Evolutionary conservation across 2,888 invertebrate species (phyloP), one percentile per base, ranked within the genome.

Genomic region (Cheilosia impressa): DNA sequence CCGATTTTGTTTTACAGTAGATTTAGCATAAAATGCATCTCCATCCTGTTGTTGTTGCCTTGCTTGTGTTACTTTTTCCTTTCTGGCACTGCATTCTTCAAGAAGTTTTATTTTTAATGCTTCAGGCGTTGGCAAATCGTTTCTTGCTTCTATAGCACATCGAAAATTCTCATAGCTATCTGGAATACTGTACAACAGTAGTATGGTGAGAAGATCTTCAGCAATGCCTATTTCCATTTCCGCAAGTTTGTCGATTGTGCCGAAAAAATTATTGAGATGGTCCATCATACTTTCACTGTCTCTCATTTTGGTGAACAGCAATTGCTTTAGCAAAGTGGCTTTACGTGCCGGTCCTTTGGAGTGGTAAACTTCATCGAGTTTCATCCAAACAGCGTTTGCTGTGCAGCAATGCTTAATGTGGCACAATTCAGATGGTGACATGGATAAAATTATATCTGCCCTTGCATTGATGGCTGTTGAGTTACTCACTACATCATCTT

Each of bases 331-430:
- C 4, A 92, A 78, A 4, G 90, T 91, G 0, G 91, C 92, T 76
- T 92, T 92, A 45, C 90, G 82, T 1, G 91, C 91, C 0, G 91
- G 91, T 4, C 91, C 91, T 53, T 88, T 89, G n/a, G 91, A 92
- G 83, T 91, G 89, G 62, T 90, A 91, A 19, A 90, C 90, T 2
- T 57, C 38, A 60, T 91, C 77, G 22, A 93, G 87, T 76, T 89
- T 92, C 3, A 84, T 17, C 92, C 92, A 93, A 3, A 75, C 65
- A 24, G 90, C 89, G 6, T 88, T 88, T 3, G 91, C 88, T 19
- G 79, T 87, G 5, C n/a, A 24, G 71, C 90, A 91, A 22, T 87
- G 83, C 47, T 89, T 89, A 2, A 91, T 76, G 73, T 60, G 58
- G 24, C 24, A 17, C 10, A 50, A 50, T n/a, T 47, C 10, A 38